Evolutionary conservation across 1,140 invertebrate genomes (phyloP).

Genomic region (Drosophila varians): DNA sequence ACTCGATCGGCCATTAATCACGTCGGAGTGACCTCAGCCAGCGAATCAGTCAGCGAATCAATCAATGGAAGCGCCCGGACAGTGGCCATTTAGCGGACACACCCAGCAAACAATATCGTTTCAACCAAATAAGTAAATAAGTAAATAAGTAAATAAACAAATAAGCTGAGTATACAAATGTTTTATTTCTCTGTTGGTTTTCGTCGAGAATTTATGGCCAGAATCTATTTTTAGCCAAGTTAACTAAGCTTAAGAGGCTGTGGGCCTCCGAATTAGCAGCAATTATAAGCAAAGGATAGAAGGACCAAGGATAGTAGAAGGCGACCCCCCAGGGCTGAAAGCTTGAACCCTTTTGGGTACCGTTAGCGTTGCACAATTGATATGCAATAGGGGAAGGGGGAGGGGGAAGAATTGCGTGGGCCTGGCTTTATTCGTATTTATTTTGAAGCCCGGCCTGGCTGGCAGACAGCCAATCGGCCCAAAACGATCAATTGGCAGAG

Average conservation of each 20-base stretch:
- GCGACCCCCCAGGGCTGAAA: no score
- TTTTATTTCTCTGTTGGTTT: slow-evolving; percentile 47
- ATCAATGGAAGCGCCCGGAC: slow-evolving; percentile 48
- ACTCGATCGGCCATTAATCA: slow-evolving; percentile 69
- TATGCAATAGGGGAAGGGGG: slow-evolving; percentile 46
- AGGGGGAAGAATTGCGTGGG: slow-evolving; percentile 42
- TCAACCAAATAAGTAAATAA: slow-evolving; percentile 72
- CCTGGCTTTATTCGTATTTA: slow-evolving; percentile 10
- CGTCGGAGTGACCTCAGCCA: slow-evolving; percentile 72
- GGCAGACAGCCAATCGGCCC: slow-evolving; percentile 66
- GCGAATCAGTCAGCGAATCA: slow-evolving; percentile 69
- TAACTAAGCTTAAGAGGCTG: no score
- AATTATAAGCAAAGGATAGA: no score
- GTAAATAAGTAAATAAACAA: slow-evolving; percentile 71
- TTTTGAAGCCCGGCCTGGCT: slow-evolving; percentile 21
- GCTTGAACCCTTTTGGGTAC: slow-evolving; percentile 47
- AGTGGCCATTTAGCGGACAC: slow-evolving; percentile 76
- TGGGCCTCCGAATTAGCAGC: no score
- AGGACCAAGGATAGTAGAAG: no score
- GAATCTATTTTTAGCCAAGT: slow-evolving; percentile 8
- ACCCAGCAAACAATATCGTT: slow-evolving; percentile 78
- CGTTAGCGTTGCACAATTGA: slow-evolving; percentile 79
- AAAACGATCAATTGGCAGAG: slow-evolving; percentile 75
- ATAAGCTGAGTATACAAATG: slow-evolving; percentile 65
- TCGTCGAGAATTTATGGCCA: slow-evolving; percentile 21